Evolutionary conservation across 2,113 vertebrate species (phyloP).

Genomic region (Prolemur simus): DNA sequence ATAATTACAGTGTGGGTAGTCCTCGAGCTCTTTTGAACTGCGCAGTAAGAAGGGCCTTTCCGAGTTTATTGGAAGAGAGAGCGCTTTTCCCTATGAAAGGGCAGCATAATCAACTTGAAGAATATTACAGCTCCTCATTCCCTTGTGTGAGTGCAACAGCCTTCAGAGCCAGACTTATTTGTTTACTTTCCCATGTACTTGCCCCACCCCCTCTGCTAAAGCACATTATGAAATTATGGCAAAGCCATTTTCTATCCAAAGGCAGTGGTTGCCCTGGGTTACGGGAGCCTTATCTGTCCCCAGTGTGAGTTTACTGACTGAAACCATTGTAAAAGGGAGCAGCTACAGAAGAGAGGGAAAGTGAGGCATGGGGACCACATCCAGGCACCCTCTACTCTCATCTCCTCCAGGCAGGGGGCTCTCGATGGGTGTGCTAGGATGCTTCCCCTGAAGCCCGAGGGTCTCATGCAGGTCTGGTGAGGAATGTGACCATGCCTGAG

Average conservation of each 20-base stretch:
- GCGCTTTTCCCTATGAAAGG: constrained; percentile 49
- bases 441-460: background rate
- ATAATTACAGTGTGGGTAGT: constrained; percentile 48
- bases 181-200: constrained; percentile 35
- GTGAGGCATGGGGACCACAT: background rate
- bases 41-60: background rate
- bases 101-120: background rate
- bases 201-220: background rate
- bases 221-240: constrained; percentile 77
- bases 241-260: constrained; percentile 74
- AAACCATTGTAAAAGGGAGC: constrained; percentile 43
- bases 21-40: background rate
- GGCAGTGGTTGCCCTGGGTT: constrained; percentile 79
- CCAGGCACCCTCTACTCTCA: fast-evolving
- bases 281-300: constrained; percentile 73
- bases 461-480: background rate
- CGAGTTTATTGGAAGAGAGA: constrained; percentile 2
- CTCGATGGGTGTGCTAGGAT: background rate
- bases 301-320: constrained; percentile 53
- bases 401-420: background rate
- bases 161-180: constrained; percentile 34
- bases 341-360: background rate
- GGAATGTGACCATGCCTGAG: background rate
- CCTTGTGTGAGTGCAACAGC: background rate
- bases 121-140: background rate